Percentiles rank a stretch among this genome's conserved stretches.
phyloP scores from a whole-genome alignment of 2,113 vertebrate species.

The Orcinus orca region DNA sequence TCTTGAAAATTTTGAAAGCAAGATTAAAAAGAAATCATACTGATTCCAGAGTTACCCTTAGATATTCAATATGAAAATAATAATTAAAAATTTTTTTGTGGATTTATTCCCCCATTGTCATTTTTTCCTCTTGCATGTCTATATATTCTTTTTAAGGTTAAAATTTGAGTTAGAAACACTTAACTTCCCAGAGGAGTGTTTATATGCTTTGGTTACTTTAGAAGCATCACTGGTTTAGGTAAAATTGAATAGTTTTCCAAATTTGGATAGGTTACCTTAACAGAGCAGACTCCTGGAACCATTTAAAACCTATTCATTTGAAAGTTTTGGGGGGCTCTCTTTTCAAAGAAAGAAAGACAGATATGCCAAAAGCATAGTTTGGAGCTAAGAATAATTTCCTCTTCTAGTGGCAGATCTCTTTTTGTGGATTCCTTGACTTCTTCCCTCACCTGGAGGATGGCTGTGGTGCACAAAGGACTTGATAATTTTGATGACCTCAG shows the following conservation, averaged over 20 bases:
- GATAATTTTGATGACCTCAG: not conserved
- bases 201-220: not conserved
- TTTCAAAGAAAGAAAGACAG: not conserved
- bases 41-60: not conserved
- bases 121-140: not conserved
- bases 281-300: not conserved
- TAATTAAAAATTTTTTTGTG: not conserved
- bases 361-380: not conserved
- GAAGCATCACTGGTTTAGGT: not conserved
- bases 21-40: not conserved
- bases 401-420: not conserved
- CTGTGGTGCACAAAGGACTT: not conserved
- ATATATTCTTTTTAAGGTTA: not conserved
- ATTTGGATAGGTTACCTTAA: not conserved
- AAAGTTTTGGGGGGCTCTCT: not conserved
- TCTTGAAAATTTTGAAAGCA: not conserved
- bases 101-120: not conserved
- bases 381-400: not conserved
- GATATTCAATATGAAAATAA: not conserved
- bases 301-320: not conserved
- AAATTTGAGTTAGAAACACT: not conserved
- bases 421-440: not conserved
- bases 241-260: not conserved
- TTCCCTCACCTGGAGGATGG: accelerated
- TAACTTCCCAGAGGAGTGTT: not conserved